phyloP scores from a whole-genome alignment of 2,797 vertebrate genomes.

The Heteromormyrus szaboi region DNA sequence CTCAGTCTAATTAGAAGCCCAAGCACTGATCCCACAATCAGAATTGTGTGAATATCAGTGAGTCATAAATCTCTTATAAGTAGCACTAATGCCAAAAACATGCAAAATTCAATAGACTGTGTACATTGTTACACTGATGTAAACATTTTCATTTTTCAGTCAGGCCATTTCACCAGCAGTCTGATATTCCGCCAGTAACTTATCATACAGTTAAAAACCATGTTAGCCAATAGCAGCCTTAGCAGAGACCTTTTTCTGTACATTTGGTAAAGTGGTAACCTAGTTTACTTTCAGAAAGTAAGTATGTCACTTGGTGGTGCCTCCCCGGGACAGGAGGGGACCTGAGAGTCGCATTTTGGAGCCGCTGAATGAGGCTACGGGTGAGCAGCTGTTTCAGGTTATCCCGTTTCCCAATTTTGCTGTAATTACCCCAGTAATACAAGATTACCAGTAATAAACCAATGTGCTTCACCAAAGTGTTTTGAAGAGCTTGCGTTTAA shows the following conservation, averaged over 20 bases:
- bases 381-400: not conserved
- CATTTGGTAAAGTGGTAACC: constrained; percentile 3
- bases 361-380: not conserved
- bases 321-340: not conserved
- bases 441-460: not conserved
- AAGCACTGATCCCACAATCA: not conserved
- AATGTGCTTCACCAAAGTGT: not conserved
- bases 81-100: constrained; percentile 7
- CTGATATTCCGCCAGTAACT: not conserved
- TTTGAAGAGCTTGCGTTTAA: not conserved
- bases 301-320: not conserved
- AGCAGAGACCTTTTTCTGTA: not conserved
- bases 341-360: not conserved
- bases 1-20: not conserved
- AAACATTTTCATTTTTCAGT: not conserved
- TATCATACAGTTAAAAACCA: not conserved
- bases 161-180: not conserved
- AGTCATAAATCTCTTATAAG: not conserved
- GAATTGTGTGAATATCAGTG: not conserved
- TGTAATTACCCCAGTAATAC: not conserved
- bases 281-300: constrained; percentile 1
- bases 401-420: not conserved
- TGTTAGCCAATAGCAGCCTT: not conserved
- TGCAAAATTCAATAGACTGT: not conserved
- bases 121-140: not conserved